phyloP scores from a whole-genome alignment of 2,113 vertebrate species.

The Malurus melanocephalus region DNA sequence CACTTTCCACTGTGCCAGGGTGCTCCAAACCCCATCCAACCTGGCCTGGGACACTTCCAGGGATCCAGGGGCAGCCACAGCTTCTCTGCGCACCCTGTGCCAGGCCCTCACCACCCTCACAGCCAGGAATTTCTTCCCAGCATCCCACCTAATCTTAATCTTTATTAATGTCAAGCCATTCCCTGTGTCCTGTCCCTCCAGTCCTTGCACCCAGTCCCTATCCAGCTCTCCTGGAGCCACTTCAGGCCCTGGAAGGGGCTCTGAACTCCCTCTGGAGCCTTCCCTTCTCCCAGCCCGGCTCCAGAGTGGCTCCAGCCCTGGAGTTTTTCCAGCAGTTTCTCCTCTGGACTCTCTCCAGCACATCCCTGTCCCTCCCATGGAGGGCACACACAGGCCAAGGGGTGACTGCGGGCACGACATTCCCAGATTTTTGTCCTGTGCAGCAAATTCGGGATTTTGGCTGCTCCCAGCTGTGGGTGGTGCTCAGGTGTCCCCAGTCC shows the following conservation, averaged over 20 bases:
- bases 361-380: neutral
- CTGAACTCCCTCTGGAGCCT: neutral
- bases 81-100: neutral
- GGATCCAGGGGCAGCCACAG: neutral
- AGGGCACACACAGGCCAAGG: accelerated
- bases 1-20: accelerated
- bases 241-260: neutral
- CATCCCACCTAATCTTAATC: neutral
- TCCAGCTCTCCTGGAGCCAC: neutral
- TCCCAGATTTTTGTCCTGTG: neutral
- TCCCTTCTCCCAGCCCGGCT: neutral
- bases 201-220: neutral
- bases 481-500: neutral
- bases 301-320: neutral
- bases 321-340: no score
- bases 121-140: neutral
- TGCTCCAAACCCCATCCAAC: accelerated
- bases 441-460: neutral
- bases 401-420: accelerated
- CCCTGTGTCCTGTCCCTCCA: neutral
- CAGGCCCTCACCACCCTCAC: accelerated
- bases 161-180: accelerated
- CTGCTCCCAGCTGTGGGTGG: neutral
- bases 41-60: neutral
- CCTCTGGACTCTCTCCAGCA: neutral